Percentiles rank a stretch among this genome's conserved stretches.
phyloP scores from a whole-genome alignment of 2,797 vertebrate species.

The Hemitrygon akajei region DNA sequence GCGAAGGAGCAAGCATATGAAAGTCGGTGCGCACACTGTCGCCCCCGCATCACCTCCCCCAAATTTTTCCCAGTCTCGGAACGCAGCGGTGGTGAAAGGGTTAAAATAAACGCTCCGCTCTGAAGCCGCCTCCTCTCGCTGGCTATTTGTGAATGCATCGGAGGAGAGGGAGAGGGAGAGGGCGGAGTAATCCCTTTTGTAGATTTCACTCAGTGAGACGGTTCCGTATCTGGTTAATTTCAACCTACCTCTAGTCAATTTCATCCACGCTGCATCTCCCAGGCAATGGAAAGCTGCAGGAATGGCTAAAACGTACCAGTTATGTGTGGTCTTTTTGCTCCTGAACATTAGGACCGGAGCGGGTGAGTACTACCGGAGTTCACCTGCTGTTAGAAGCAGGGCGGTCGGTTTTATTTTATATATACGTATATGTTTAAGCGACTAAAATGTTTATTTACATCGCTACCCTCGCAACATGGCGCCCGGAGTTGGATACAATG shows the following conservation, averaged over 20 bases:
- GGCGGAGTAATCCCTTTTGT: constrained; percentile 19
- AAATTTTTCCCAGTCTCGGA: neutral
- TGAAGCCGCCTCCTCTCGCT: neutral
- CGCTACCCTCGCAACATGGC: constrained; percentile 19
- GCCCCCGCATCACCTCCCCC: neutral
- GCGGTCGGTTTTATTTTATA: neutral
- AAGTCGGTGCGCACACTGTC: too few species aligned
- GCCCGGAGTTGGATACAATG: constrained; percentile 10
- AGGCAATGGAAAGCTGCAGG: constrained; percentile 3
- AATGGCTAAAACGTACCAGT: neutral
- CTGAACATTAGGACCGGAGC: neutral
- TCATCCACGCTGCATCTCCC: constrained; percentile 1
- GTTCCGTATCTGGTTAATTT: neutral
- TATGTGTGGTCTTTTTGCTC: neutral
- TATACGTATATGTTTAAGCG: neutral
- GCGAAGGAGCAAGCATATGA: too few species aligned
- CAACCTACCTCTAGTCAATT: neutral
- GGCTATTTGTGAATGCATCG: constrained; percentile 1
- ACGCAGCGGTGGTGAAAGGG: neutral
- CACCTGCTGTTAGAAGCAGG: neutral
- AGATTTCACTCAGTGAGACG: neutral
- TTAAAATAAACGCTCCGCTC: neutral
- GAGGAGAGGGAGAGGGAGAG: neutral
- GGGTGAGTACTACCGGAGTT: neutral
- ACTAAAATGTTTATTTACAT: constrained; percentile 1